Base-by-base conservation (phyloP, 64 coral and sea anemone species). In the Platygyra sinensis region DNA sequence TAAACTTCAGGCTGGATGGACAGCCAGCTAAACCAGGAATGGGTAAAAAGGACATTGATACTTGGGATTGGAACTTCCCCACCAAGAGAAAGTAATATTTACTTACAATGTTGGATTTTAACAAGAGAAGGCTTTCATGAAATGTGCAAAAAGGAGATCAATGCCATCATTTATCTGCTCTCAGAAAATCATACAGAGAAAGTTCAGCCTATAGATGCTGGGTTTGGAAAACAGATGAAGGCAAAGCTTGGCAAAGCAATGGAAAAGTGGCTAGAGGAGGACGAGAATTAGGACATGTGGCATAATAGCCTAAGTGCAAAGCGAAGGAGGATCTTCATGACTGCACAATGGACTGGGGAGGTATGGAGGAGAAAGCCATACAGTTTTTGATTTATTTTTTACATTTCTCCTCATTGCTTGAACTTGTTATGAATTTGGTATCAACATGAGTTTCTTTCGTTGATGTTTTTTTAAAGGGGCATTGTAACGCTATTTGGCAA, bases 81-180 rank as follows among this genome's bases (percentile, higher is more conserved):
- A n/a, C 19, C 50, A 83, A 38, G 89, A 91, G 89, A 91, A 91
- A 91, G 89, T 91, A 22, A 83, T 83, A 31, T 83, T 91, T 91
- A 67, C 69, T 60, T 79, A 91, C 73, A 63, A 63, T 63, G 14
- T 17, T 63, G 61, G 61, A 63, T 63, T 63, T 63, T 13, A 63
- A 63, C 61, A 63, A 63, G 61, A 63, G 51, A 38, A 22, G 32
- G 33, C 33, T 36, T 36, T 36, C 33, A 36, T 36, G 3, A 36
- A 36, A 36, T 36, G 33, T 36, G 33, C 33, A 36, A 3, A 36
- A 36, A 36, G 33, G 33, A 36, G 33, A 36, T 36, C 33, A 36
- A 36, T 36, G 33, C 33, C 33, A 36, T 36, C 33, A 36, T 36
- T 36, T 36, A 36, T 36, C 33, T 36, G 33, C 33, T 36, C 33